Evolutionary conservation across 2,797 vertebrate species (phyloP).

Genomic region (Sebastes vulpes): DNA sequence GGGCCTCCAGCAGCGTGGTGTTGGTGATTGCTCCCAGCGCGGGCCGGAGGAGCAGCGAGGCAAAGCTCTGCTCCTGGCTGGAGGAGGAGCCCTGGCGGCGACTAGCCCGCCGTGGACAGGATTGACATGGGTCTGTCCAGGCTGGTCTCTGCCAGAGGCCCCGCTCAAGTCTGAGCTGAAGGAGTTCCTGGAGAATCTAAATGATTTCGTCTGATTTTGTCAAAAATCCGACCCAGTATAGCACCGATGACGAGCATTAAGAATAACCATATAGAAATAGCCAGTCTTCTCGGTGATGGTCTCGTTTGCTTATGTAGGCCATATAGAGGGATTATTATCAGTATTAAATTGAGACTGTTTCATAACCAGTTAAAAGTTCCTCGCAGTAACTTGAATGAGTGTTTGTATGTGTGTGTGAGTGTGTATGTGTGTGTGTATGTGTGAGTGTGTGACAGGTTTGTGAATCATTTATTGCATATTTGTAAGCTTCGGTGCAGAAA

Average conservation of each 20-base stretch:
- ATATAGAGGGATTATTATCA: background rate
- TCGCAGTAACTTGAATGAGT: background rate
- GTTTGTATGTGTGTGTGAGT: background rate
- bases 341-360: background rate
- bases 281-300: background rate
- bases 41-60: too few species aligned
- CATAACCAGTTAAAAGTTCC: background rate
- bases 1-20: too few species aligned
- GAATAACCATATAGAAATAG: background rate
- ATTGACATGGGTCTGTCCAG: too few species aligned
- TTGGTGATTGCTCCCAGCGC: too few species aligned
- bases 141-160: too few species aligned
- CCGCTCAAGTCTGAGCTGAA: background rate
- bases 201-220: background rate
- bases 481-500: conserved; percentile 13
- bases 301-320: background rate
- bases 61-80: too few species aligned
- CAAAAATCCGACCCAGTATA: background rate
- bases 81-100: too few species aligned
- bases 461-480: conserved; percentile 22
- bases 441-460: background rate
- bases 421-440: background rate
- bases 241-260: background rate
- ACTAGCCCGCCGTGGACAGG: too few species aligned
- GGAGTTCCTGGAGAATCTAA: background rate